Base-by-base conservation (phyloP, 2,113 vertebrate genomes). In the Gavia stellata region DNA sequence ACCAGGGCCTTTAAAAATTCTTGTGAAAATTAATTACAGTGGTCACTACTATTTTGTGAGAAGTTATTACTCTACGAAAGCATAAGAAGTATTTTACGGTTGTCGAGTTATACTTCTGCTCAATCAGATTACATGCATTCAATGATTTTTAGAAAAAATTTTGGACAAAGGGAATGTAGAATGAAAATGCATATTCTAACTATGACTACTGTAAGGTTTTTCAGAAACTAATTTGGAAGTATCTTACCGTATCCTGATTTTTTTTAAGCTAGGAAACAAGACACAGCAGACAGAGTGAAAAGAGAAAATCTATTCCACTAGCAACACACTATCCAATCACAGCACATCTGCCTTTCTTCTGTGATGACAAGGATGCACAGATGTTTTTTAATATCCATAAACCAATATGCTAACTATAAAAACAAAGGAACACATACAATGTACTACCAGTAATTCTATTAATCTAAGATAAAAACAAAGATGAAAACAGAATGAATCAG, bases 321-420 rank as follows among this genome's bases (percentile, higher is more conserved):
- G 72, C 90, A 94, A 94, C 63, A 79, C 74, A 49, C 90, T 66
- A 95, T 68, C 86, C 88, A 96, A 92, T 82, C 94, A 96, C 80
- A 97, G 94, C 92, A 96, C 84, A 97, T 97, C 92, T 97, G 94
- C 62, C 42, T 91, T 92, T 94, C 93, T 95, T 79, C 89, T 90
- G 42, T 90, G 87, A 91, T 96, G 96, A 97, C 92, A 97, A 88
- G 92, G 94, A 97, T 97, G 96, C 92, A 96, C 96, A 98, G 95
- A 97, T 94, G 94, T 96, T 97, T 98, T 97, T 97, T 97, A 97
- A 97, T 97, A 96, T 92, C 88, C 92, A 96, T 97, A 98, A 98
- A 97, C 89, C 97, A 96, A 96, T 97, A 97, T 96, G 96, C 81
- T 96, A 98, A 96, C 95, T 94, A 97, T 96, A 96, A 98, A 98